These are phyloP conservation scores for Geopemphigus sp. DNA, from an alignment of 1,140 invertebrate species.

Conservation along the genomic window DNA sequence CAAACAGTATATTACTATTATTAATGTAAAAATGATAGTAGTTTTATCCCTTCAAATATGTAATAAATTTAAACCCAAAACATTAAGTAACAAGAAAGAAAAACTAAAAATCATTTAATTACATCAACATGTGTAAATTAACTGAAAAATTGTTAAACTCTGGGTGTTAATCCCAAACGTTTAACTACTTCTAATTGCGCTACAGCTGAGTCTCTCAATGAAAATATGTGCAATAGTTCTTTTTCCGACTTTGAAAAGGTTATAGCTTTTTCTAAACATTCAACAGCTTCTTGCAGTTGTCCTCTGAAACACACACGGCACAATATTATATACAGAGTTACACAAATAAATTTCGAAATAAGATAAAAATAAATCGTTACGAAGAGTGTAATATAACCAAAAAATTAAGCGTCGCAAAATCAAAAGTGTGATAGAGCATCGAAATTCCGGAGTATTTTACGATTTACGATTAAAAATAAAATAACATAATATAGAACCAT, in stretches of 20 bases:
- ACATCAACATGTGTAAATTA: background rate
- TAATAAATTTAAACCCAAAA: background rate
- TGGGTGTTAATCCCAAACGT: conserved; percentile 59
- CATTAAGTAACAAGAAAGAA: background rate
- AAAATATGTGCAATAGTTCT: conserved; percentile 85
- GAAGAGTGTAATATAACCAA: no score
- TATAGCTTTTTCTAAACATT: conserved; percentile 87
- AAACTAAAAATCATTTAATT: conserved; percentile 2
- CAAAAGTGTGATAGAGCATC: no score
- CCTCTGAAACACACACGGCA: conserved; percentile 68
- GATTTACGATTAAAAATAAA: no score
- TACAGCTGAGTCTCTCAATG: conserved; percentile 79
- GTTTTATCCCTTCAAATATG: background rate
- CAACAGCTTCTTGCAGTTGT: conserved; percentile 76
- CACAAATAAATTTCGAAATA: no score
- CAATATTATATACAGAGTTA: no score
- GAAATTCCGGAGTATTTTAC: no score
- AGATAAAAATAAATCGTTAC: no score
- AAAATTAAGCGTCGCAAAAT: no score
- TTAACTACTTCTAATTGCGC: conserved; percentile 79
- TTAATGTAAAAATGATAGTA: background rate
- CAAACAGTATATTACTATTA: background rate
- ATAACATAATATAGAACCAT: no score
- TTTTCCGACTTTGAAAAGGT: conserved; percentile 75
- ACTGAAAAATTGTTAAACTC: background rate